phyloP scores from a whole-genome alignment of 2,888 invertebrate genomes.

The Gastrophysa polygoni region DNA sequence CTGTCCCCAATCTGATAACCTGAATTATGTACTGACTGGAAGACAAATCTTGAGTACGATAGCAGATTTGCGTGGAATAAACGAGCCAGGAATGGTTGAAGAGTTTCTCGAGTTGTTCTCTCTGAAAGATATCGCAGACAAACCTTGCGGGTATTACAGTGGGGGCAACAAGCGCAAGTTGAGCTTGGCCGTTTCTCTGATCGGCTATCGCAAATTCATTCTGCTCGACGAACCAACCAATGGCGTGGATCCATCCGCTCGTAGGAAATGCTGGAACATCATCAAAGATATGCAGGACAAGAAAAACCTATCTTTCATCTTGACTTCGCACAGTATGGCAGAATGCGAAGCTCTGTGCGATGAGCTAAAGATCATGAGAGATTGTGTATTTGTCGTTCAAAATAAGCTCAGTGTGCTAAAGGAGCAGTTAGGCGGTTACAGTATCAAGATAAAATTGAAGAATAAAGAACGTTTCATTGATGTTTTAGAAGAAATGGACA shows the following conservation, averaged over 20 bases:
- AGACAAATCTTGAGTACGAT: constrained; percentile 74
- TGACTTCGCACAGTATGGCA: constrained; percentile 88
- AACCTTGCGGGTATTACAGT: constrained; percentile 56
- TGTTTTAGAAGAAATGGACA: no score
- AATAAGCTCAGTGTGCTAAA: constrained; percentile 80
- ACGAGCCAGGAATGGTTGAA: constrained; percentile 60
- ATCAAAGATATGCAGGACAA: constrained; percentile 44
- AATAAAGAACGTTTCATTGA: constrained; percentile 9
- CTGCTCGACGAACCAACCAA: constrained; percentile 79
- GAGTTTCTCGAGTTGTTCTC: constrained; percentile 60
- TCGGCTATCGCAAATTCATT: constrained; percentile 73
- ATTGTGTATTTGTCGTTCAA: constrained; percentile 74
- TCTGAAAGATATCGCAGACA: constrained; percentile 49
- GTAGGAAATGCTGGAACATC: constrained; percentile 58
- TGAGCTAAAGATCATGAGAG: constrained; percentile 78
- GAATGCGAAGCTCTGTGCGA: constrained; percentile 82
- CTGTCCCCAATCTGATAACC: constrained; percentile 87
- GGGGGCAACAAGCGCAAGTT: constrained; percentile 82
- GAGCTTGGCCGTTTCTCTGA: constrained; percentile 76
- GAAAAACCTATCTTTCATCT: constrained; percentile 67
- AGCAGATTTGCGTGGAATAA: constrained; percentile 74
- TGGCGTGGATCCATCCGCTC: constrained; percentile 70
- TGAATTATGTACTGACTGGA: constrained; percentile 79
- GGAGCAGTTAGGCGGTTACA: constrained; percentile 62
- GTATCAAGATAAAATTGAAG: constrained; percentile 49